Evolutionary conservation across 2,797 vertebrate genomes (phyloP).

Genomic region (Enoplosus armatus): DNA sequence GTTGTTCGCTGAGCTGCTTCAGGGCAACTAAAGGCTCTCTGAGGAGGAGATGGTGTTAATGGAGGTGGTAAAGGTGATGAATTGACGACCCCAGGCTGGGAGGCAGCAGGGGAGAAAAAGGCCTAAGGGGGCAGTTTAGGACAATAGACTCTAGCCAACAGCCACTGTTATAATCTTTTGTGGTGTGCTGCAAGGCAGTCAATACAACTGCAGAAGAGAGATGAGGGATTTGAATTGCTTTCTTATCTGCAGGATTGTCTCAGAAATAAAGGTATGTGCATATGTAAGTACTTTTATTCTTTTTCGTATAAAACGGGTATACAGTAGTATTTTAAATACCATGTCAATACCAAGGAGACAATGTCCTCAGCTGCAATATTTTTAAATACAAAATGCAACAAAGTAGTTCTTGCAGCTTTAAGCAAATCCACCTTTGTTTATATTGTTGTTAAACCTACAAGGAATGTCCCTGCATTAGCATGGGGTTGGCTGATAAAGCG

Average conservation of each 20-base stretch:
- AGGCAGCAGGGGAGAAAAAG: slow-evolving; percentile 58
- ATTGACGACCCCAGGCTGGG: slow-evolving; percentile 62
- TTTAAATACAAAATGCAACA: neutral
- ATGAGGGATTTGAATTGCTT: slow-evolving; percentile 39
- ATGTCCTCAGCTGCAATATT: neutral
- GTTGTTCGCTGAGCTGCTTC: slow-evolving; percentile 45
- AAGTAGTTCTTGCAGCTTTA: neutral
- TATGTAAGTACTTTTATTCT: neutral
- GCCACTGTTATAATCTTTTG: slow-evolving; percentile 63
- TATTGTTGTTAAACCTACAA: neutral
- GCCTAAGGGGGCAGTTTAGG: slow-evolving; percentile 54
- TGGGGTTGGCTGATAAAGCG: neutral
- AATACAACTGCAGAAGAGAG: slow-evolving; percentile 48
- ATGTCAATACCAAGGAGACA: neutral
- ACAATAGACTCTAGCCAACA: slow-evolving; percentile 48
- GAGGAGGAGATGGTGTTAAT: slow-evolving; percentile 65
- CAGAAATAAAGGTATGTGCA: neutral
- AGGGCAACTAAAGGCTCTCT: slow-evolving; percentile 48
- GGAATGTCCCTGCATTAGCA: neutral
- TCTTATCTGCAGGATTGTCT: slow-evolving; percentile 12
- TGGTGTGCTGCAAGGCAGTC: slow-evolving; percentile 37
- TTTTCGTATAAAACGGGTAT: neutral
- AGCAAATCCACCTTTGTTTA: slow-evolving; percentile 7
- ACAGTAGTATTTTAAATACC: neutral
- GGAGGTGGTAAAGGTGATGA: slow-evolving; percentile 72